Conservation (phyloP, 2,797 vertebrate genomes). For the Hozukius guyotensis region DNA sequence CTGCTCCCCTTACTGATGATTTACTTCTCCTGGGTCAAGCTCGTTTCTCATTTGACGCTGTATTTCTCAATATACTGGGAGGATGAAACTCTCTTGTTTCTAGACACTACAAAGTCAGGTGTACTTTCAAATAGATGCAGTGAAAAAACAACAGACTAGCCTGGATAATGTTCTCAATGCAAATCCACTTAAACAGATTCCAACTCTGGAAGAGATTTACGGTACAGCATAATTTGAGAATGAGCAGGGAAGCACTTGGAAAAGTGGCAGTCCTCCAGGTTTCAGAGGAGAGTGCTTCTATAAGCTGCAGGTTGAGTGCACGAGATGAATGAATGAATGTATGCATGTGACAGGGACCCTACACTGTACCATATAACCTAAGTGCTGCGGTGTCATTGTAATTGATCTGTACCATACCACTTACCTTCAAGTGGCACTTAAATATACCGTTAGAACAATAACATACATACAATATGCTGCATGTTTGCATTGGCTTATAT, state of each 20-base stretch:
- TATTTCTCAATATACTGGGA: not conserved
- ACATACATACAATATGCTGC: not conserved
- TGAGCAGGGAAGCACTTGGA: constrained; percentile 34
- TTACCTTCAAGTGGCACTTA: not conserved
- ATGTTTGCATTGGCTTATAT: not conserved
- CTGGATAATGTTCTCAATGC: constrained; percentile 30
- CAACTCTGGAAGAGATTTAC: constrained; percentile 41
- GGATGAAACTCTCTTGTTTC: not conserved
- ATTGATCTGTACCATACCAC: not conserved
- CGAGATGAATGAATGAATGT: constrained; percentile 17
- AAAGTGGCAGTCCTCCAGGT: constrained; percentile 44
- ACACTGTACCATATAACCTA: not conserved
- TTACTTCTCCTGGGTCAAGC: constrained; percentile 30
- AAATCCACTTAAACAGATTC: constrained; percentile 40
- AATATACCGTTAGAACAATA: not conserved
- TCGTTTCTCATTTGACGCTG: constrained; percentile 2
- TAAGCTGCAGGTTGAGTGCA: constrained; percentile 9
- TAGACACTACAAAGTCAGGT: constrained; percentile 7
- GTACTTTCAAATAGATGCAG: constrained; percentile 17
- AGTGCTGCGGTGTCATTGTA: not conserved
- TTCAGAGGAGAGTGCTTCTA: constrained; percentile 5
- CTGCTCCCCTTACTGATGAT: constrained; percentile 26
- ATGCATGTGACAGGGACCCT: constrained; percentile 5
- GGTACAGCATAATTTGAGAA: constrained; percentile 20
- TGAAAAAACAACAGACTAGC: not conserved